A percentile compares a stretch with the other conserved stretches of the same genome.
Conservation (phyloP, 2,797 vertebrate species). For the Hemibagrus guttatus region DNA sequence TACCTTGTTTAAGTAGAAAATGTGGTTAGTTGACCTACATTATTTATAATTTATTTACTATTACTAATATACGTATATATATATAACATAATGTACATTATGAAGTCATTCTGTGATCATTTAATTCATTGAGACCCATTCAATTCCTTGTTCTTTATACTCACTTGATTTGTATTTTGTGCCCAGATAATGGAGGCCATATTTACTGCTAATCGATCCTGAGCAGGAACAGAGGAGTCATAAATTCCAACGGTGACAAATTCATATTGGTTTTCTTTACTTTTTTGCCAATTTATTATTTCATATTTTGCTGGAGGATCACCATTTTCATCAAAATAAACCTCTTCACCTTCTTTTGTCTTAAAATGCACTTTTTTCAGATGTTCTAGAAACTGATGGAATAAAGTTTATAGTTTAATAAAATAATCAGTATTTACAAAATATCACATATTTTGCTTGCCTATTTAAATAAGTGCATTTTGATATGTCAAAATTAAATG, state of each 20-base stretch:
- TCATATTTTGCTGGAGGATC: slow-evolving; percentile 74
- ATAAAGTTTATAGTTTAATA: not conserved
- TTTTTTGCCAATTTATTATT: slow-evolving; percentile 75
- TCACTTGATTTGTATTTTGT: slow-evolving; percentile 60
- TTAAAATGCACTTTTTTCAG: slow-evolving; percentile 60
- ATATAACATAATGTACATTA: not conserved
- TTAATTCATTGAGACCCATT: too few relatives aligned
- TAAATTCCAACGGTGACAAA: slow-evolving; percentile 72
- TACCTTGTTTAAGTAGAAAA: slow-evolving; percentile 38
- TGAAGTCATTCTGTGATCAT: not conserved
- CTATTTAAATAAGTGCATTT: not conserved
- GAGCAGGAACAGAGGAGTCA: slow-evolving; percentile 65
- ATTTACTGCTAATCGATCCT: slow-evolving; percentile 59
- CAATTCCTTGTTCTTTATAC: not conserved
- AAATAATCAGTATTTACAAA: not conserved
- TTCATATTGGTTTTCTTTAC: slow-evolving; percentile 52
- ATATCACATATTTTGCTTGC: not conserved
- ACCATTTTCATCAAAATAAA: slow-evolving; percentile 72
- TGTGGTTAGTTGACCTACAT: not conserved
- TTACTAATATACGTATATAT: too few relatives aligned
- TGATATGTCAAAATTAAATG: not conserved
- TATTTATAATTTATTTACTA: not conserved
- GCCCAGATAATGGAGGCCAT: slow-evolving; percentile 66
- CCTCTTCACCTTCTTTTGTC: slow-evolving; percentile 70
- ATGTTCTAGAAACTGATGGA: slow-evolving; percentile 44